Conservation (phyloP, 2,888 invertebrate species). For the Oegoconia quadripuncta region DNA sequence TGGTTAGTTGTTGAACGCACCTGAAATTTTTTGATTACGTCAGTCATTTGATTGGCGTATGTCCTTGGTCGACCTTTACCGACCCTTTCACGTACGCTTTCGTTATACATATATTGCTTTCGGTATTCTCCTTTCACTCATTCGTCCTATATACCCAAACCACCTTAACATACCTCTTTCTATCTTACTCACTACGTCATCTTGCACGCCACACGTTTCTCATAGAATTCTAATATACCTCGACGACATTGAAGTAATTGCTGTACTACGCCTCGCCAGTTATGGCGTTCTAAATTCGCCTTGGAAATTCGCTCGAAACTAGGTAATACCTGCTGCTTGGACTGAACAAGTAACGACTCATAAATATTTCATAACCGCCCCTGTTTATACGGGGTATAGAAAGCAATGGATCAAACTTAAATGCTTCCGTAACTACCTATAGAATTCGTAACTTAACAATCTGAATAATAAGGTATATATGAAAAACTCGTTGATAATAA, state of each 20-base stretch:
- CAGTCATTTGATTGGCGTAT: no score
- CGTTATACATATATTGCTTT: no score
- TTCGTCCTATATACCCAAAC: no score
- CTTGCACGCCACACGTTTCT: no score
- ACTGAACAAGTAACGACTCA: conserved; percentile 33
- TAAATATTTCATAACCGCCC: conserved; percentile 51
- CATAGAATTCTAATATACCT: not conserved
- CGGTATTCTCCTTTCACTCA: no score
- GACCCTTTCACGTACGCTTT: no score
- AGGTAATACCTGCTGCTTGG: conserved; percentile 12
- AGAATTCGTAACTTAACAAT: not conserved
- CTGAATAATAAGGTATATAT: no score
- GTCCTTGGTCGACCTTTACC: no score
- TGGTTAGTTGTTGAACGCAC: no score
- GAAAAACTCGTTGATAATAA: not conserved
- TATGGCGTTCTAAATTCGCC: conserved; percentile 30
- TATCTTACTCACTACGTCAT: not conserved
- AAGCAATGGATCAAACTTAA: conserved; percentile 11
- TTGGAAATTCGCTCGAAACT: conserved; percentile 30
- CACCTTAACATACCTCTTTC: no score
- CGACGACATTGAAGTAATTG: conserved; percentile 8
- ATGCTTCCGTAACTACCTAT: not conserved
- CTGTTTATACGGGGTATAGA: conserved; percentile 7
- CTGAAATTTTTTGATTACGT: no score
- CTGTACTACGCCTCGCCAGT: conserved; percentile 18